Evolutionary conservation across 2,797 vertebrate species (phyloP).

Genomic region (Adrianichthys oophorus): DNA sequence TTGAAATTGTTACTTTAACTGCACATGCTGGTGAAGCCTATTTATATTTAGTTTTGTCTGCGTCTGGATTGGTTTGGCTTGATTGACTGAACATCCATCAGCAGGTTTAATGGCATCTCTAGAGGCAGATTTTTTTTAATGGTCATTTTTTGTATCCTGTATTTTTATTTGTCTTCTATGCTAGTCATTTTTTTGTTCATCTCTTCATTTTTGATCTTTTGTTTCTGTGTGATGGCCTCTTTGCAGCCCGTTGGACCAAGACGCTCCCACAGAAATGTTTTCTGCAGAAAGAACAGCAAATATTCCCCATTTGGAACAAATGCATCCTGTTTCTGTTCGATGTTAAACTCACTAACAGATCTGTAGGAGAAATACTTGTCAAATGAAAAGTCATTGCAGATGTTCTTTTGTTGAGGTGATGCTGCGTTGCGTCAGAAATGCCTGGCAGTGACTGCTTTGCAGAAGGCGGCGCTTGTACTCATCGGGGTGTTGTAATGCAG

Average conservation of each 20-base stretch:
- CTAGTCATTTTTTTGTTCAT: conserved; percentile 41
- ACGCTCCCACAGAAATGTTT: conserved; percentile 10
- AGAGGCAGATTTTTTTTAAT: not conserved
- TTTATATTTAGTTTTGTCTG: conserved; percentile 35
- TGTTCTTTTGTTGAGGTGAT: too few species aligned
- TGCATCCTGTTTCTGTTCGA: conserved; percentile 2
- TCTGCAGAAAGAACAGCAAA: conserved; percentile 6
- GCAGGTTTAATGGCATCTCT: conserved; percentile 13
- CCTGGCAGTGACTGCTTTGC: conserved; percentile 1
- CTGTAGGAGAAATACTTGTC: not conserved
- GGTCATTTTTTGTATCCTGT: conserved; percentile 19
- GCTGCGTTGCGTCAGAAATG: too few species aligned
- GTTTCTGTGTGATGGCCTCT: not conserved
- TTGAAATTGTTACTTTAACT: conserved; percentile 34
- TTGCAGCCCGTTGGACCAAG: not conserved
- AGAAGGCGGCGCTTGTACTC: too few species aligned
- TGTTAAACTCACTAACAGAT: conserved; percentile 22
- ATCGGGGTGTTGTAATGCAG: conserved; percentile 23
- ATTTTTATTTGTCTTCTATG: conserved; percentile 47
- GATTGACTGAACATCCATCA: conserved; percentile 3
- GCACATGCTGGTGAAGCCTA: conserved; percentile 35
- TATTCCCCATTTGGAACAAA: conserved; percentile 8
- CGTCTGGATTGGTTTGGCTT: conserved; percentile 9
- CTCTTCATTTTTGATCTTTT: conserved; percentile 20
- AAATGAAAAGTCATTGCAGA: too few species aligned